Evolutionary conservation across 2,797 vertebrate species (phyloP), one percentile per base, ranked within the genome.

Genomic region (Acanthopagrus latus): DNA sequence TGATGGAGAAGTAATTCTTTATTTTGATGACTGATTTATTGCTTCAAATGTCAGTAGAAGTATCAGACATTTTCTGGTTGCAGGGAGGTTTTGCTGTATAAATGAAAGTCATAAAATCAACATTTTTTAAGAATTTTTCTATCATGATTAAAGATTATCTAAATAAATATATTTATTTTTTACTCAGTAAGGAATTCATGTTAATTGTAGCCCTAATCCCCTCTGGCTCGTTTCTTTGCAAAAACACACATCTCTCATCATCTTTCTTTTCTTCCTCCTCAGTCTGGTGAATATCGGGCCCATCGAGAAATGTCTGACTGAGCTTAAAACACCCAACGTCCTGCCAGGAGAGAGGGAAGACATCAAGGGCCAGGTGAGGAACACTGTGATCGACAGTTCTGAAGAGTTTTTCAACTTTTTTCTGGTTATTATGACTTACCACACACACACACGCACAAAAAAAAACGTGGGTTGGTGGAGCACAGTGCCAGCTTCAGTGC

Each of bases 281-380:
- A 99, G 98, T 78, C 85, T 97, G 56, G 88, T 96, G 66, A 95
- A 95, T 81, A 89, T 92, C 4, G 66, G 85, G 47, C 83, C 93
- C 54, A 51, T 98, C 27, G 96, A 96, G 85, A 94, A 90, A 75
- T 96, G 82, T 68, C 67, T 98, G 72, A 87, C 88, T 83, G 97
- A 98, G 74, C 90, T 99, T 74, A 97, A 89, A 91, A 87, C 91
- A 48, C 94, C 90, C 0, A 71, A 90, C 80, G 74, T 94, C 55
- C 88, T 86, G 21, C 93, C 90, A 2, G 92, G 89, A 88, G 93
- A 94, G 38, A 81, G 33, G 51, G 95, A 96, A 77, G 92, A 96
- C 58, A 88, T 93, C 63, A 97, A 95, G 92, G 95, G 93, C 81
- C 98, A 99, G 96, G 98, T 98, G 78, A 92, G 92, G 44, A 82